Base-by-base conservation (phyloP, 2,113 vertebrate species). In the Aplodontia rufa region DNA sequence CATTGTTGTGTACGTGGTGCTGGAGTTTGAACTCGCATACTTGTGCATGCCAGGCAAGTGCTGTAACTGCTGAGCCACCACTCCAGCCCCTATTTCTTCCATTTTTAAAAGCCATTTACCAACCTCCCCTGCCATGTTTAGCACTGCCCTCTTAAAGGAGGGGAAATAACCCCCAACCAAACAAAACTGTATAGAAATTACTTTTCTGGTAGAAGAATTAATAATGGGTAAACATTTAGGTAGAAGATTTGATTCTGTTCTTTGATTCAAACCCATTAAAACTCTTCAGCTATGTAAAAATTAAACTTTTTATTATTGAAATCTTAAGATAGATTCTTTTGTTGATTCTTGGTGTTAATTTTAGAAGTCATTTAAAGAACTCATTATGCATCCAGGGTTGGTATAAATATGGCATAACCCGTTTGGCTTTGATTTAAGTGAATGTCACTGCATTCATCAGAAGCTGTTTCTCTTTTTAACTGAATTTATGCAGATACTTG, bases 401-500 rank as follows among this genome's bases (percentile, higher is more conserved):
- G 60, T 93, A 93, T 95, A 96, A 96, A 97, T 89, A 69, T 76
- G 62, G 49, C 60, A 0, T 95, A 90, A 96, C 90, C 96, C 64
- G 13, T 90, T 97, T 60, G n/a, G 85, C 94, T 97, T 93, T 96
- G 74, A 97, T 96, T 97, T 97, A 96, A 93, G 49, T 89, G 94
- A 96, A 97, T 97, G 88, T 97, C 94, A 96, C 49, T 96, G 94
- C 82, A 95, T 97, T 96, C 86, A 97, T 96, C 95, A 95, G 88
- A 96, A 96, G 85, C 92, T 55, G 80, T 94, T 97, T 97, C 85
- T 93, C 47, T 94, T 97, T 95, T 90, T 94, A 96, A 94, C 89
- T 94, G 93, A 95, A 97, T 96, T 85, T 95, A 96, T 97, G 90
- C 55, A 83, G 62, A 87, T 87, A 86, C 87, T 82, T 96, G 81